Base-by-base conservation (phyloP, 2,113 vertebrate species). In the Pontoporia blainvillei region DNA sequence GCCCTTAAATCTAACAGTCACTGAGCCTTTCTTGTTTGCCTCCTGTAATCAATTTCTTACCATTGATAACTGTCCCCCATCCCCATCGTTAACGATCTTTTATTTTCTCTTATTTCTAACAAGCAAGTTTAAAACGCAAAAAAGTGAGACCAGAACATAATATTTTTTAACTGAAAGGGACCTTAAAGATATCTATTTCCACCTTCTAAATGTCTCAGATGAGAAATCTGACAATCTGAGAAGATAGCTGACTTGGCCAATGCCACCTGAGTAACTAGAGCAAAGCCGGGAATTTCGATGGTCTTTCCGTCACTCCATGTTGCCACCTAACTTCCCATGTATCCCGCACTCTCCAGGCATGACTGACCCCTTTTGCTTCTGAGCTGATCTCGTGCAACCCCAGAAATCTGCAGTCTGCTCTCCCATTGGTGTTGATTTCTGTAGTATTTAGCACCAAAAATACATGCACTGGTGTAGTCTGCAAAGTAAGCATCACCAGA, bases 381-480 rank as follows among this genome's bases (percentile, higher is more conserved):
- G 41, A 31, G 34, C 0, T 29, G 54, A 78, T 49, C 62, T 69
- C 71, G 2, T 0, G 0, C 18, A 31, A 46, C 31, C 72, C 66
- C 20, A 18, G 61, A 84, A 44, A 20, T 2, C 25, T 18, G 46
- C 49, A 36, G 52, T 11, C 27, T 34, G 67, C 36, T 36, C 17
- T 52, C 44, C 34, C 10, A 0, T 64, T 23, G n/a, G 8, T 25
- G 3, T 54, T 86, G 90, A 75, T 73, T 92, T 94, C 92, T 34
- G 34, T 15, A 85, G 84, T 67, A 17, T 87, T 93, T 98, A 98
- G 97, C 97, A 98, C 97, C 97, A 96, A 82, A 96, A 61, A 93
- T 66, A 86, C 46, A 64, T 91, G 52, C 93, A 96, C 90, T 92
- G 93, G 92, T 92, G 71, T 94, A 23, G 89, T 93, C 95, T 10